Evolutionary conservation across 2,113 vertebrate genomes (phyloP).

Genomic region (Neolamprologus tretocephalus): DNA sequence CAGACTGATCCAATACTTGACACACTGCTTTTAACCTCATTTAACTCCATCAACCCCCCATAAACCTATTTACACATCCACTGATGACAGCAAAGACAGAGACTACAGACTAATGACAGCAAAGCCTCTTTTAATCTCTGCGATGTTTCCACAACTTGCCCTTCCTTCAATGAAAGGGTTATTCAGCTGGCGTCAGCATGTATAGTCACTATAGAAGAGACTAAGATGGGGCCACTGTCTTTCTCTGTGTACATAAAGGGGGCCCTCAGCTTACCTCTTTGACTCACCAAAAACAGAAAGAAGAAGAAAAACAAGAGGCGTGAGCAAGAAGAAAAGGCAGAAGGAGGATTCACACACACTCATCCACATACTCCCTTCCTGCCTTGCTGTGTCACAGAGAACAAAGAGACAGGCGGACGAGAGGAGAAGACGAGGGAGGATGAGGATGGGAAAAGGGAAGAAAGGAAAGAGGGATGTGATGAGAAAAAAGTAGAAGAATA

Average conservation of each 20-base stretch:
- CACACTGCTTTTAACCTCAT: background rate
- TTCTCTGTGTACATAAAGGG: constrained; percentile 34
- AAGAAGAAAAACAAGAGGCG: constrained; percentile 16
- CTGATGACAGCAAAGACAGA: background rate
- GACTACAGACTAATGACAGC: constrained; percentile 17
- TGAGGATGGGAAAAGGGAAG: background rate
- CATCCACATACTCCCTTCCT: constrained; percentile 39
- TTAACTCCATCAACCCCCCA: background rate
- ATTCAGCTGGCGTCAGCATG: constrained; percentile 28
- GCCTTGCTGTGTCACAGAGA: background rate
- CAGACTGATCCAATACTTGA: background rate
- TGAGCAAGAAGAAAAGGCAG: constrained; percentile 10
- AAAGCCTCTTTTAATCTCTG: constrained; percentile 1
- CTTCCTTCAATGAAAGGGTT: background rate
- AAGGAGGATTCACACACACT: constrained; percentile 13
- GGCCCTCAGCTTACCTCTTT: constrained; percentile 15
- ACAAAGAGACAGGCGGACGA: constrained; percentile 19
- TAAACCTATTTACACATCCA: background rate
- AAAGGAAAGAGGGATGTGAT: constrained; percentile 10
- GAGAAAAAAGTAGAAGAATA: constrained; percentile 28
- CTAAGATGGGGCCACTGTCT: constrained; percentile 27
- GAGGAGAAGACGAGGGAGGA: background rate
- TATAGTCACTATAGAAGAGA: background rate
- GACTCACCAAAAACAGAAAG: constrained; percentile 21
- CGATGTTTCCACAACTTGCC: constrained; percentile 23